Percentiles rank a stretch among this genome's conserved stretches.
phyloP scores from a whole-genome alignment of 2,113 vertebrate species.

The Chaetodon trifascialis region DNA sequence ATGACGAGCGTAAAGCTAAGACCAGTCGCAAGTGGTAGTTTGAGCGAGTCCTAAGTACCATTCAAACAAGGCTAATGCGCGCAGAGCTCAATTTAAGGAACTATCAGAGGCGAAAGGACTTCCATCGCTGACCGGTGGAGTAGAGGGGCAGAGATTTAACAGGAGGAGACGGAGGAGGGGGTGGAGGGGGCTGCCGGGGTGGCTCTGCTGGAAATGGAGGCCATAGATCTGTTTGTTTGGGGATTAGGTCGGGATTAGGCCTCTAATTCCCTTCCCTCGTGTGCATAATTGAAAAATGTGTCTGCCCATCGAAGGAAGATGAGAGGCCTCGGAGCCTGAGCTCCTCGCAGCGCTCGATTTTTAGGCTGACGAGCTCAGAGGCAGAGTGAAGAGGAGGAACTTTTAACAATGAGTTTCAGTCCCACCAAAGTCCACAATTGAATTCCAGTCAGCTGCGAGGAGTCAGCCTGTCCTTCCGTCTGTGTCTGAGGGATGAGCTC shows the following conservation, averaged over 20 bases:
- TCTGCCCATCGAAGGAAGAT: constrained; percentile 62
- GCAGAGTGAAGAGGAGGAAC: constrained; percentile 41
- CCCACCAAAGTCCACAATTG: constrained; percentile 39
- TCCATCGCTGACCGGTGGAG: constrained; percentile 51
- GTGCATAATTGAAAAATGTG: constrained; percentile 83
- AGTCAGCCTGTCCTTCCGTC: constrained; percentile 22
- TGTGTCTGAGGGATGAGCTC: constrained; percentile 39
- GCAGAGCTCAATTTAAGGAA: constrained; percentile 59
- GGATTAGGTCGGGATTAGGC: constrained; percentile 78
- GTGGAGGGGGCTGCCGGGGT: constrained; percentile 31
- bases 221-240: constrained; percentile 82
- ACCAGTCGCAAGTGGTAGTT: constrained; percentile 24
- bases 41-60: constrained; percentile 41
- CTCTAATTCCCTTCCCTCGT: constrained; percentile 76
- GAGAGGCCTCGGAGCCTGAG: constrained; percentile 47
- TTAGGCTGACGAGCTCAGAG: constrained; percentile 12
- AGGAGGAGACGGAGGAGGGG: constrained; percentile 35
- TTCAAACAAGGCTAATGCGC: constrained; percentile 48
- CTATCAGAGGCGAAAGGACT: constrained; percentile 55
- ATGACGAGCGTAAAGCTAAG: constrained; percentile 10
- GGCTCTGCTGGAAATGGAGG: constrained; percentile 67
- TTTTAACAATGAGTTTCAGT: constrained; percentile 51
- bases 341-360: constrained; percentile 32
- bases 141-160: constrained; percentile 51
- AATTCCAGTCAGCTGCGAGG: constrained; percentile 31